Evolutionary conservation across 2,888 invertebrate species (phyloP), one percentile per base, ranked within the genome.

Genomic region (Julus scandinavius): DNA sequence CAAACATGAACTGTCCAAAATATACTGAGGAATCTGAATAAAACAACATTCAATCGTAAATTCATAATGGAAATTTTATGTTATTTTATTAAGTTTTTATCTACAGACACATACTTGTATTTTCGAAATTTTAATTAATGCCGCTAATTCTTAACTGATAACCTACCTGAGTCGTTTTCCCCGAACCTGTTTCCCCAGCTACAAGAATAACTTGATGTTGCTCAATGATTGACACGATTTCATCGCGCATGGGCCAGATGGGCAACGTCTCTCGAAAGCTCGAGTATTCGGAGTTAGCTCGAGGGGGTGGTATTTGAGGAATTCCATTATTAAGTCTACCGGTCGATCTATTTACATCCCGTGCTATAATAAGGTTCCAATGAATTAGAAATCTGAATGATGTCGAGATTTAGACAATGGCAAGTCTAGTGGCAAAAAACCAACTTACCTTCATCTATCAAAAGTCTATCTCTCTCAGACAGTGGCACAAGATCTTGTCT

Each of bases 91-190:
- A 29, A 29, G 1, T 29, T 29, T 29, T 29, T 29, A 29, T 29
- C 29, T 29, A 29, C 29, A 29, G 1, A 1, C 29, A 29, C 29
- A 29, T 29, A 29, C 1, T 29, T 29, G 1, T 29, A 29, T 29
- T 29, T 29, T 29, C 29, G 29, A 1, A 29, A 29, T 29, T 29
- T 29, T 29, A 29, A 29, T 29, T 29, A 29, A 29, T 29, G 29
- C 1, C 29, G 29, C 29, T 29, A 45, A 45, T 45, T 29, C 13
- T 49, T 54, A 54, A 54, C 11, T 3, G 54, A 86, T 87, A 58
- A 58, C 50, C 88, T 90, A 94, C 94, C 94, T 98, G 98, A 0
- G 98, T 98, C 0, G 98, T 98, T 94, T 98, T 98, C 0, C 98
- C 98, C 88, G 96, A 97, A 0, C 98, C 98, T 0, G 98, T 98